Evolutionary conservation across 2,888 invertebrate species (phyloP).

Genomic region (Isotomurus palustris): DNA sequence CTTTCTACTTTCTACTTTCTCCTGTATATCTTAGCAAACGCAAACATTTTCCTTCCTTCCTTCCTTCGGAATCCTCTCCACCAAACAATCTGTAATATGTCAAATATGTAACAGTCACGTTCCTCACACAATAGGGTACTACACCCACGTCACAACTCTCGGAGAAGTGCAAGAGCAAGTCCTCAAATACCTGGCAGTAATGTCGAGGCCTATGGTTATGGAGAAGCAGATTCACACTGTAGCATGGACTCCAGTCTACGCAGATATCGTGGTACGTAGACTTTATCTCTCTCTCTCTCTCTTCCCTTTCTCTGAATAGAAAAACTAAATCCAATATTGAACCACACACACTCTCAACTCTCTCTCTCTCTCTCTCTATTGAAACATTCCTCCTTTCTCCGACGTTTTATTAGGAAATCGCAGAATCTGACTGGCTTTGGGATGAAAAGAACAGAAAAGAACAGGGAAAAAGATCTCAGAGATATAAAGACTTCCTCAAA

Average conservation of each 20-base stretch:
- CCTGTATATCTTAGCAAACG: too few relatives aligned
- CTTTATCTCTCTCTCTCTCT: too few relatives aligned
- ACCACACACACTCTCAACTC: background rate
- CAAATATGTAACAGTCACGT: background rate
- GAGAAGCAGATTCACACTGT: constrained; percentile 64
- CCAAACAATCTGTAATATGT: too few relatives aligned
- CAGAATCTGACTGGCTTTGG: constrained; percentile 87
- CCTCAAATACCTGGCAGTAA: constrained; percentile 90
- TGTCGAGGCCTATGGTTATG: constrained; percentile 86
- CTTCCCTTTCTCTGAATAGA: too few relatives aligned
- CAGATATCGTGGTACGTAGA: constrained; percentile 74
- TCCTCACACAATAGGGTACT: constrained; percentile 65
- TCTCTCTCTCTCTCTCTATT: too few relatives aligned
- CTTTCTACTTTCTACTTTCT: background rate
- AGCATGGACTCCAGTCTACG: constrained; percentile 95
- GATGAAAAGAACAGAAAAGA: constrained; percentile 73
- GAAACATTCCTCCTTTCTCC: too few relatives aligned
- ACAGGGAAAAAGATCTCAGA: constrained; percentile 64
- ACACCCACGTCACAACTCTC: constrained; percentile 91
- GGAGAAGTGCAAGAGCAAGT: constrained; percentile 98
- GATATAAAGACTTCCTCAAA: constrained; percentile 40
- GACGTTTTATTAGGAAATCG: constrained; percentile 71
- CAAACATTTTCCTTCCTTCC: constrained; percentile 1
- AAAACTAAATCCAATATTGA: too few relatives aligned
- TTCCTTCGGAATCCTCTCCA: too few relatives aligned